Percentiles rank a stretch among this genome's conserved stretches.
These are phyloP conservation scores for Iphiclides podalirius DNA, from an alignment of 2,888 invertebrate genomes.

Conservation along the genomic window DNA sequence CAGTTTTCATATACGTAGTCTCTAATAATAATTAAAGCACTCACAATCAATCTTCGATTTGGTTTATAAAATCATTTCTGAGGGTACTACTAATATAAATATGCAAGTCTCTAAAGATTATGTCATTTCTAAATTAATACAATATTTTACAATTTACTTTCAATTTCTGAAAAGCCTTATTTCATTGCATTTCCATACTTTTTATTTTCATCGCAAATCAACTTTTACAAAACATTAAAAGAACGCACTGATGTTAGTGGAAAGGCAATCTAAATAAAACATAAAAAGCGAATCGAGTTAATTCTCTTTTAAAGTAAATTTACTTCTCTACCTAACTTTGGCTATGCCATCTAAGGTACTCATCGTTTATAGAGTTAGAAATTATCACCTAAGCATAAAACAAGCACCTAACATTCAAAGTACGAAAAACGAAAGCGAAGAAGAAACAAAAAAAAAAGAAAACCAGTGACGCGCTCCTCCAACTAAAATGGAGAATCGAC, in stretches of 20 bases:
- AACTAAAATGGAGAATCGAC: conserved; percentile 59
- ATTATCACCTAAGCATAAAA: conserved; percentile 61
- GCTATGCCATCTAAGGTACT: conserved; percentile 71
- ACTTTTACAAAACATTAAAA: conserved; percentile 1
- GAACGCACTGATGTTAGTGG: conserved; percentile 2
- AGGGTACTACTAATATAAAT: conserved; percentile 59
- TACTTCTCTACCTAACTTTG: conserved; percentile 73
- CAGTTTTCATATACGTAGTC: conserved; percentile 55
- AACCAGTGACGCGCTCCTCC: conserved; percentile 44
- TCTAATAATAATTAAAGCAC: conserved; percentile 73
- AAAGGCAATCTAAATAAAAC: conserved; percentile 16
- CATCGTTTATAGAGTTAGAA: conserved; percentile 50
- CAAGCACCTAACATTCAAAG: conserved; percentile 69
- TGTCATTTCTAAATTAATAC: conserved; percentile 62
- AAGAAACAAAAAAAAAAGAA: conserved; percentile 47
- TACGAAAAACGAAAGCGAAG: conserved; percentile 46
- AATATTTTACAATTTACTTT: conserved; percentile 53
- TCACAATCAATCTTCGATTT: conserved; percentile 68
- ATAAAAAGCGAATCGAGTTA: conserved; percentile 35
- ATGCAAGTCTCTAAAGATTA: conserved; percentile 70
- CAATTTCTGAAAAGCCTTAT: conserved; percentile 26
- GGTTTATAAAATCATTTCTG: conserved; percentile 66
- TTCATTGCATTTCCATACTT: conserved; percentile 2
- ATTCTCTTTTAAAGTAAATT: conserved; percentile 54
- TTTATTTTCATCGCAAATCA: conserved; percentile 11